Base-by-base conservation (phyloP, 1,140 invertebrate species). In the Atopsyche davidsoni region DNA sequence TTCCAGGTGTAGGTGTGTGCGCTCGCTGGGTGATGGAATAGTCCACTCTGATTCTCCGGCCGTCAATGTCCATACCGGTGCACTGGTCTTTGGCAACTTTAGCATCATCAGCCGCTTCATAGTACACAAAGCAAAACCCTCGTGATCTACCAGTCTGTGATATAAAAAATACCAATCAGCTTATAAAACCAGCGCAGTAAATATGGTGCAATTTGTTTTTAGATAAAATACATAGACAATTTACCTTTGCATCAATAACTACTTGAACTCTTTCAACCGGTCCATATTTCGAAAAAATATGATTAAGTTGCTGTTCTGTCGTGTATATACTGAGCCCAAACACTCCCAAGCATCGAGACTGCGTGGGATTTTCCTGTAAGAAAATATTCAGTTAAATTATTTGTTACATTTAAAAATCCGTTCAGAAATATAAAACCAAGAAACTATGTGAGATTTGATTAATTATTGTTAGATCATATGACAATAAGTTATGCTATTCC, bases 121-220 rank as follows among this genome's bases (percentile, higher is more conserved):
- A 98, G 73, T 98, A 98, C 19, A 98, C 89, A 75, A 99, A 99
- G 55, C 90, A 91, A 74, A 98, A 99, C 22, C 96, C 96, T 61
- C 95, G 75, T 1, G 95, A 97, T 55, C 92, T 76, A 11, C 87
- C 87, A 60, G 89, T 94, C 86, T 94, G 64, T 57, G 51, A 46
- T 14, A 48, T 42, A 25, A 47, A 28, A 23, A 14, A 43, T 23
- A 3, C 3, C 21, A 48, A 22, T 43, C 10, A 43, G 23, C 18
- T 4, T 13, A 38, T 7, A 19, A 22, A 38, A 38, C 16, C 11
- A 42, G 40, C 7, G 11, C 40, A 23, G 11, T 6, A 49, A 16
- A 47, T 62, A 41, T 50, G 52, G 51, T 58, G 31, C 46, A 47
- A 22, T 28, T 39, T 28, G 23, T 57, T 65, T 28, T 28, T 28